Percentiles rank a stretch among this genome's conserved stretches.
phyloP scores from a whole-genome alignment of 2,888 invertebrate species.

The Smittia aterrima region DNA sequence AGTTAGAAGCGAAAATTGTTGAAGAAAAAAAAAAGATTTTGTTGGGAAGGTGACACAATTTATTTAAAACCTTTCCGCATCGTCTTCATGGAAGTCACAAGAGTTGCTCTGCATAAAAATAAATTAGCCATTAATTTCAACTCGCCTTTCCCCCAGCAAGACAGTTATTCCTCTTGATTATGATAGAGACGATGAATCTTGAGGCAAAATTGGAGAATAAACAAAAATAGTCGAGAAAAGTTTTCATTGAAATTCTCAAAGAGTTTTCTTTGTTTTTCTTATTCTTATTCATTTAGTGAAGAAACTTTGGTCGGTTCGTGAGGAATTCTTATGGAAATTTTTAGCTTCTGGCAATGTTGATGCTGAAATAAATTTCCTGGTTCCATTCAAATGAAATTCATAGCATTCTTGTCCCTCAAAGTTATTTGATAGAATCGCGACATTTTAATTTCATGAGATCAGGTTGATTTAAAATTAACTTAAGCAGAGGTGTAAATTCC shows the following conservation, averaged over 20 bases:
- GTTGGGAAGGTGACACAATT: too few relatives aligned
- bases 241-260: conserved; percentile 11
- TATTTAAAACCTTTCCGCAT: not conserved
- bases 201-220: not conserved
- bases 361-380: not conserved
- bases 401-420: too few relatives aligned
- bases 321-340: not conserved
- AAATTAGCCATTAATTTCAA: conserved; percentile 24
- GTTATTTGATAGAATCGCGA: too few relatives aligned
- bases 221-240: conserved; percentile 19
- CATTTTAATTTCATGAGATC: too few relatives aligned
- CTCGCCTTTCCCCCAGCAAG: not conserved
- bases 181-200: conserved; percentile 7
- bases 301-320: not conserved
- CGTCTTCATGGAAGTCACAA: not conserved
- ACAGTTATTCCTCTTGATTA: conserved; percentile 10
- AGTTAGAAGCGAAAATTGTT: too few relatives aligned
- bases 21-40: too few relatives aligned
- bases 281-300: not conserved
- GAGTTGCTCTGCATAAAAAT: conserved; percentile 20
- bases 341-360: not conserved
- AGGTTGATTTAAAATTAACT: too few relatives aligned
- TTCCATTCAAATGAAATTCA: too few relatives aligned
- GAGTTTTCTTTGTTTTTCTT: conserved; percentile 22
- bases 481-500: too few relatives aligned